phyloP scores from a whole-genome alignment of 2,888 invertebrate genomes.

The Tinea pellionella region DNA sequence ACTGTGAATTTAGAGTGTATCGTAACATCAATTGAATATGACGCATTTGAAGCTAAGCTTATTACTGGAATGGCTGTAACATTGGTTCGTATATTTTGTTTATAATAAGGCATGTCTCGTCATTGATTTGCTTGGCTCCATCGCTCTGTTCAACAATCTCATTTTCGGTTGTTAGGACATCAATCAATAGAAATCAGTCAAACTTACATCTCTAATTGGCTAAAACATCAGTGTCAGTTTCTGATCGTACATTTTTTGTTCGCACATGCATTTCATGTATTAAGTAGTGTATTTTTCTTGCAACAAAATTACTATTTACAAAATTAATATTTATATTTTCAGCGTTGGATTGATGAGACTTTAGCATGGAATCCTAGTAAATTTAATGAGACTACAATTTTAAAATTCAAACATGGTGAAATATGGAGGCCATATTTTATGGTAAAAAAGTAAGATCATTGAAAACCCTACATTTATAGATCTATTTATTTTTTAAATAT shows the following conservation, averaged over 20 bases:
- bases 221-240: too few species aligned
- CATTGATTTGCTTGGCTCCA: too few species aligned
- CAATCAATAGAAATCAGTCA: too few species aligned
- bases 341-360: slow-evolving; percentile 74
- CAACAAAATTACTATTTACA: too few species aligned
- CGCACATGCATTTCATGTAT: too few species aligned
- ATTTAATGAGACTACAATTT: slow-evolving; percentile 57
- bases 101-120: neutral
- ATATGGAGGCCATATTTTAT: slow-evolving; percentile 71
- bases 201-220: too few species aligned
- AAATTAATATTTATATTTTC: slow-evolving; percentile 13
- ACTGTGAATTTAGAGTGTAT: slow-evolving; percentile 33
- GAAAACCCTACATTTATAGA: too few species aligned
- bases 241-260: too few species aligned
- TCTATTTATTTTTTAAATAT: too few species aligned
- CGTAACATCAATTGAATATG: slow-evolving; percentile 38
- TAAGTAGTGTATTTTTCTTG: neutral
- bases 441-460: slow-evolving; percentile 50
- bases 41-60: slow-evolving; percentile 40
- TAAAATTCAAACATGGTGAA: slow-evolving; percentile 64
- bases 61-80: slow-evolving; percentile 39
- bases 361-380: slow-evolving; percentile 71
- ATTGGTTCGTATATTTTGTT: slow-evolving; percentile 27
- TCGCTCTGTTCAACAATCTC: too few species aligned
- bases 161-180: too few species aligned